These are phyloP conservation scores for Gallinago paraguaiae DNA, from an alignment of 2,113 vertebrate species.

Conservation along the genomic window DNA sequence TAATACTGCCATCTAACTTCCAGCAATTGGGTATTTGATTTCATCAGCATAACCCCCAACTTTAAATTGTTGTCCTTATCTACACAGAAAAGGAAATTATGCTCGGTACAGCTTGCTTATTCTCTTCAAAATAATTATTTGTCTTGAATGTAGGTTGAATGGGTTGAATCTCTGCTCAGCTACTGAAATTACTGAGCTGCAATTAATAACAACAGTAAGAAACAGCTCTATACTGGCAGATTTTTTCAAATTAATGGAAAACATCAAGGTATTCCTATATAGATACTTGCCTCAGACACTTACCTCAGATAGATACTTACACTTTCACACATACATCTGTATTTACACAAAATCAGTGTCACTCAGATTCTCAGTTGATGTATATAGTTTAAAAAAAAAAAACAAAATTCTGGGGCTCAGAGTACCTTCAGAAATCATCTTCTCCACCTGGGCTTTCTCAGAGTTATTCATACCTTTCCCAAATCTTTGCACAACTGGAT, in stretches of 20 bases:
- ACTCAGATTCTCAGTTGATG: neutral
- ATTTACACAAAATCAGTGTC: neutral
- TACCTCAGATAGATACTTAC: too few relatives aligned
- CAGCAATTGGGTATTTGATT: neutral
- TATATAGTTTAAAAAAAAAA: neutral
- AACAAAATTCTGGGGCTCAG: neutral
- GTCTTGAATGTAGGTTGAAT: neutral
- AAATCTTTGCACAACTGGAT: neutral
- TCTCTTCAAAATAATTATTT: neutral
- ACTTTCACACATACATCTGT: neutral
- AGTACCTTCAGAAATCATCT: neutral
- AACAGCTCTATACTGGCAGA: neutral
- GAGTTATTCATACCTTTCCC: neutral
- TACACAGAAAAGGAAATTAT: neutral
- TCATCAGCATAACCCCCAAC: neutral
- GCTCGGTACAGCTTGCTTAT: neutral
- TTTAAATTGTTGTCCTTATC: neutral
- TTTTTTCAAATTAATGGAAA: neutral
- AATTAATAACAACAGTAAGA: neutral
- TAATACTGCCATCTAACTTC: slow-evolving; percentile 55
- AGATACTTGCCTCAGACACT: neutral
- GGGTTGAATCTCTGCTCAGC: neutral
- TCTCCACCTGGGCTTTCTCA: neutral
- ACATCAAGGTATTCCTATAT: neutral
- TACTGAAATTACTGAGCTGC: neutral